phyloP scores from a whole-genome alignment of 1,140 invertebrate genomes.

The Bombus haemorrhoidalis region DNA sequence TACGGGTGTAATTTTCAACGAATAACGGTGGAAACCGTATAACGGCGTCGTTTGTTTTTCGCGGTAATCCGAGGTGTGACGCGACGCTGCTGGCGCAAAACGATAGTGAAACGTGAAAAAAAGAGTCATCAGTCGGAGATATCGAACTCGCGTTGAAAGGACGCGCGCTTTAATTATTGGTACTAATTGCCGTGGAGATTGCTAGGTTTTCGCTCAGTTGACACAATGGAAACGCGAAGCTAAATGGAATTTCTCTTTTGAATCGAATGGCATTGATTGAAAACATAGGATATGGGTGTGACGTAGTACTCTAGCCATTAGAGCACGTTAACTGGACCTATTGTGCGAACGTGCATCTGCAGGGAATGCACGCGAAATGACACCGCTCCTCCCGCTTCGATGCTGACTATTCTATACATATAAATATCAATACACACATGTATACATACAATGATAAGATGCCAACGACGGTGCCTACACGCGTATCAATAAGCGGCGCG shows the following conservation, averaged over 20 bases:
- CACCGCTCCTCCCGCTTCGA: slow-evolving; percentile 25
- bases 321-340: slow-evolving; percentile 8
- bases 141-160: slow-evolving; percentile 39
- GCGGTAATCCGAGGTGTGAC: not conserved
- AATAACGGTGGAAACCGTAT: no score
- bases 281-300: slow-evolving; percentile 2
- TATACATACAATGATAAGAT: slow-evolving; percentile 60
- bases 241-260: slow-evolving; percentile 50
- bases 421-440: slow-evolving; percentile 38
- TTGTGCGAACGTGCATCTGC: not conserved
- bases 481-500: slow-evolving; percentile 58
- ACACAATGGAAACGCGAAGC: slow-evolving; percentile 11
- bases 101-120: slow-evolving; percentile 5
- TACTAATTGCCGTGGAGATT: slow-evolving; percentile 63
- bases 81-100: not conserved
- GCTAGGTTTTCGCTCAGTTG: slow-evolving; percentile 19
- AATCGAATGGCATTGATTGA: slow-evolving; percentile 51
- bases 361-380: not conserved
- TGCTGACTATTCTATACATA: slow-evolving; percentile 44
- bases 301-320: not conserved
- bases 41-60: not conserved
- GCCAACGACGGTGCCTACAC: slow-evolving; percentile 69
- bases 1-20: not conserved
- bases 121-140: slow-evolving; percentile 22
- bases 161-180: slow-evolving; percentile 56